phyloP scores from a whole-genome alignment of 2,888 invertebrate species.

The Heliconius cydno region DNA sequence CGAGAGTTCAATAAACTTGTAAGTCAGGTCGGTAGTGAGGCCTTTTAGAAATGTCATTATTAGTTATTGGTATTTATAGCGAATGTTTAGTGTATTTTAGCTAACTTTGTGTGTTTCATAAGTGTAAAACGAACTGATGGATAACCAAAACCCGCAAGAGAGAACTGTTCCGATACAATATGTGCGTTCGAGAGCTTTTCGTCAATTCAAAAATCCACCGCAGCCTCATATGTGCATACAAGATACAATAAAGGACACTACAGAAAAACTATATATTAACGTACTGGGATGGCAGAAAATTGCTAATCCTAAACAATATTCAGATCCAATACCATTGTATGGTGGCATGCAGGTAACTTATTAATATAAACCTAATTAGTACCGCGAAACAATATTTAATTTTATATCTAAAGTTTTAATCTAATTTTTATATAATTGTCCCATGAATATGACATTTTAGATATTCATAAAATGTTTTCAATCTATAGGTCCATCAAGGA shows the following conservation, averaged over 20 bases:
- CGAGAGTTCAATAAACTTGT: constrained; percentile 76
- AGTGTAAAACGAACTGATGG: constrained; percentile 65
- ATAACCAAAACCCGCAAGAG: constrained; percentile 72
- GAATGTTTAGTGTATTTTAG: constrained; percentile 58
- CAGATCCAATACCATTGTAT: constrained; percentile 87
- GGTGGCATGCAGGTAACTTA: constrained; percentile 87
- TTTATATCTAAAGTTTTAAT: background rate
- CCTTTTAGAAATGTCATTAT: constrained; percentile 65
- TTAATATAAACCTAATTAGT: constrained; percentile 16
- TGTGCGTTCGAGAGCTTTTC: constrained; percentile 84
- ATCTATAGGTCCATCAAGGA: constrained; percentile 82
- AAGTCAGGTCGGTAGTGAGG: constrained; percentile 57
- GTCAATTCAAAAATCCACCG: constrained; percentile 88
- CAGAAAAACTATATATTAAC: constrained; percentile 85
- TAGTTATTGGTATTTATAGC: constrained; percentile 64
- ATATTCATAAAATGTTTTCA: constrained; percentile 28
- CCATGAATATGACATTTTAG: background rate
- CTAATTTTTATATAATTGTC: background rate
- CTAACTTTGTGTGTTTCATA: constrained; percentile 37
- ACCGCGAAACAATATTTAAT: background rate
- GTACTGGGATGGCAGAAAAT: constrained; percentile 90
- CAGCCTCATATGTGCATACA: constrained; percentile 90
- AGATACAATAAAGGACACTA: constrained; percentile 84
- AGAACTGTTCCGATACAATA: constrained; percentile 80
- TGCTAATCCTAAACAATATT: constrained; percentile 85